phyloP scores from a whole-genome alignment of 1,140 invertebrate species.

The Papilio polytes region DNA sequence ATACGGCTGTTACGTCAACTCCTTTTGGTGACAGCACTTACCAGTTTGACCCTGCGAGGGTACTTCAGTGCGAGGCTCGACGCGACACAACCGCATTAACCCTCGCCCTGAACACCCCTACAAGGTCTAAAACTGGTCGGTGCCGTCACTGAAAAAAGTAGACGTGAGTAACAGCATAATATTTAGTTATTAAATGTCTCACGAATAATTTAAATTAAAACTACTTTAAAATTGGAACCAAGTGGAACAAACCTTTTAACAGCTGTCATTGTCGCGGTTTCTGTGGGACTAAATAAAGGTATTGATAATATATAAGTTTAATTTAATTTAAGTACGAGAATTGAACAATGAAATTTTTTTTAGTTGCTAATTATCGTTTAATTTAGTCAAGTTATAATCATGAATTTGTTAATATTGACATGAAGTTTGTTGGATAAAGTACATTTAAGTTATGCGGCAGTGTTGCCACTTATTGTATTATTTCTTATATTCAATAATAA shows the following conservation, averaged over 20 bases:
- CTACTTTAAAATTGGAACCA: neutral
- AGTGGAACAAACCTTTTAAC: neutral
- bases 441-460: constrained; percentile 18
- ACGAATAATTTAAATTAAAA: no score
- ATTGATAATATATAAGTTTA: constrained; percentile 35
- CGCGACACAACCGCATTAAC: no score
- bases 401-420: constrained; percentile 19
- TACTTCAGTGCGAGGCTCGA: no score
- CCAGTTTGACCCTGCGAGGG: no score
- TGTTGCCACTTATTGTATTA: neutral
- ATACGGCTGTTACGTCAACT: no score
- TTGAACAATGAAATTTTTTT: constrained; percentile 37
- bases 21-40: no score
- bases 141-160: no score
- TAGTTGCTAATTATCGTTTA: constrained; percentile 26
- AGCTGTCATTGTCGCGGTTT: constrained; percentile 1
- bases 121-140: no score
- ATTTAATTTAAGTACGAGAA: constrained; percentile 39
- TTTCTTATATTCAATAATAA: neutral
- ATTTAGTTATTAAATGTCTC: no score
- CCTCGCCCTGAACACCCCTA: no score
- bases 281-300: constrained; percentile 36
- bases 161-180: no score
- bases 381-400: constrained; percentile 34
- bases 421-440: constrained; percentile 23